Evolutionary conservation across 2,113 vertebrate species (phyloP), one percentile per base, ranked within the genome.

Genomic region (Hypanus sabinus): DNA sequence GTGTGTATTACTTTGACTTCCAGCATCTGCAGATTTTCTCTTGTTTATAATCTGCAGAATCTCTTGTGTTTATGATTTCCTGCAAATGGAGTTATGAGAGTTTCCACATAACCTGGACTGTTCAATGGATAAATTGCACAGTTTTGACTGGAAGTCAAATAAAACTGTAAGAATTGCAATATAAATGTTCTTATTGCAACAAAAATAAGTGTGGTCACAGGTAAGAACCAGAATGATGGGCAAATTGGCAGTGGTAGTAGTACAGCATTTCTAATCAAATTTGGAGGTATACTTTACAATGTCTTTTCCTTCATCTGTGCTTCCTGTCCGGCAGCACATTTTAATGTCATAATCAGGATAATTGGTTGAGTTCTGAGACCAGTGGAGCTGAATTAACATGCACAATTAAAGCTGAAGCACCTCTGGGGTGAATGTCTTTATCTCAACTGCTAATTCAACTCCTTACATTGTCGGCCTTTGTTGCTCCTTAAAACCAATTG

Each of bases 371-470:
- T 33, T 90, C 30, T 65, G 85, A 68, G 85, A 90, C 60, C 16
- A 90, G 60, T 90, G 85, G 85, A 90, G 60, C 85, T 90, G 60
- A 68, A 90, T 68, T 90, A 90, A 68, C 85, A 65, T 65, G 60
- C 16, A 90, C 16, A 68, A n/a, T 90, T 68, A 33, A 90, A 90
- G n/a, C 85, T 68, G 85, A 90, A 65, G 60, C 85, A 90, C 6
- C 85, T 68, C 85, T 90, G 60, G 60, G 60, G 60, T 90, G 16
- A 90, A 33, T 33, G n/a, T 68, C 30, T 65, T 90, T 65, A 90
- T 90, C n/a, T 90, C 60, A 90, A 16, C 60, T 90, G 85, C 7
- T 90, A 90, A 90, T 90, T 90, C n/a, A 88, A 88, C 11, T 88
- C 57, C 27, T 88, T n/a, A n/a, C 20, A 62, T 30, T n/a, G 57